These are phyloP conservation scores for Therioaphis trifolii DNA, from an alignment of 2,888 invertebrate species.

Conservation along the genomic window DNA sequence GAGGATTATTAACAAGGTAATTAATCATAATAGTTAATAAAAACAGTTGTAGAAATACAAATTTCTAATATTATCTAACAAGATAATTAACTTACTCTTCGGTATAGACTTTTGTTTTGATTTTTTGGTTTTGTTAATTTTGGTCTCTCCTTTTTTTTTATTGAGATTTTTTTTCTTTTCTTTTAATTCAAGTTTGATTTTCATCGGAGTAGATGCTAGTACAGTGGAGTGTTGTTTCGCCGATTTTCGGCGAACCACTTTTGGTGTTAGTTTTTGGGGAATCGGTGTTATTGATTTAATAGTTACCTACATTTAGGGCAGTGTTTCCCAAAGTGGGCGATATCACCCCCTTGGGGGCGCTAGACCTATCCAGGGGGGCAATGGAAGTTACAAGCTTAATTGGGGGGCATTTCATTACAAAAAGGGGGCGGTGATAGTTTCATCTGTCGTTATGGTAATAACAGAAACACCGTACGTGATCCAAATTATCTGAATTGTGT, in stretches of 20 bases:
- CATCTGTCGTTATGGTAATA: no score
- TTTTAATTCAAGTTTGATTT: not conserved
- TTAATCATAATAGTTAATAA: not conserved
- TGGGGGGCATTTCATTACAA: no score
- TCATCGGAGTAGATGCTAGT: not conserved
- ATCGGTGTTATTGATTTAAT: conserved; percentile 16
- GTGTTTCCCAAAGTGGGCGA: not conserved
- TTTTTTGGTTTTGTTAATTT: not conserved
- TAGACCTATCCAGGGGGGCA: no score
- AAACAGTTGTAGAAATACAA: not conserved
- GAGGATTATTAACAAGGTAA: not conserved
- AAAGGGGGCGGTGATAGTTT: no score
- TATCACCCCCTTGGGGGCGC: no score
- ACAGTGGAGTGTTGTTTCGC: conserved; percentile 8
- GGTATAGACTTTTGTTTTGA: conserved; percentile 7
- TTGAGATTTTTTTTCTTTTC: not conserved
- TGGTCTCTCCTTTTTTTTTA: not conserved
- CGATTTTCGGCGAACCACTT: not conserved
- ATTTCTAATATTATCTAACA: no score
- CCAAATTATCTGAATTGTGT: no score
- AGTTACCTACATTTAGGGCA: no score
- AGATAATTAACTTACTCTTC: not conserved
- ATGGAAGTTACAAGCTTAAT: no score
- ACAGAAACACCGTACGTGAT: no score
- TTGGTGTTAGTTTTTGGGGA: not conserved